Evolutionary conservation across 2,888 invertebrate species (phyloP), one percentile per base, ranked within the genome.

Genomic region (Elmis aenea): DNA sequence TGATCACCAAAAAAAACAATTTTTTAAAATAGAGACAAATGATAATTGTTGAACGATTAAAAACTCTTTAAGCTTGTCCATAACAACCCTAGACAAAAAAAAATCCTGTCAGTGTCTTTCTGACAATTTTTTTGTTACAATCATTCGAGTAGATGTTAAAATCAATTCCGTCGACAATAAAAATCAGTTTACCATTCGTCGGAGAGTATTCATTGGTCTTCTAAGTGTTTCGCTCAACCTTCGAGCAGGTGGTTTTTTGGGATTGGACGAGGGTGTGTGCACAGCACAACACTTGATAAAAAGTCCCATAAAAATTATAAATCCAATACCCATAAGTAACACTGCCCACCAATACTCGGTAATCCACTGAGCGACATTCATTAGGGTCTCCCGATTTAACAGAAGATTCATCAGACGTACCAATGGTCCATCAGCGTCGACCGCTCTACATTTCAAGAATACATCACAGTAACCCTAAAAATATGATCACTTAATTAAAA

Each of bases 211-310:
- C 81, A 93, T 92, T 15, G 93, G 93, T 50, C 89, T 79, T 22
- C 92, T 76, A 13, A 93, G 70, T 3, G 94, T 93, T 62, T 96
- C 94, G 45, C 91, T 89, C 51, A 99, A 77, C 49, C 94, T 83
- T 51, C 94, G 80, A 5, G 96, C 95, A 0, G 96, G 93, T 34
- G 93, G 85, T 57, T 94, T 89, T 68, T 95, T 95, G 3, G 99
- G 99, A 76, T 99, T 99, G 45, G 92, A 94, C 38, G 94, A 94
- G 13, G 99, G 99, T 33, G 99, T 99, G 70, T 99, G 97, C 32
- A 99, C 99, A 15, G 99, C 99, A 69, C 97, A 99, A 68, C 97
- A 95, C 68, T 99, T 97, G 60, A 99, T 96, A 68, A 99, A 99
- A 38, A 93, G 75, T 33, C 93, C 96, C 96, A 99, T 96, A 59